These are phyloP conservation scores for Pholis gunnellus DNA, from an alignment of 2,113 vertebrate genomes.

Conservation along the genomic window DNA sequence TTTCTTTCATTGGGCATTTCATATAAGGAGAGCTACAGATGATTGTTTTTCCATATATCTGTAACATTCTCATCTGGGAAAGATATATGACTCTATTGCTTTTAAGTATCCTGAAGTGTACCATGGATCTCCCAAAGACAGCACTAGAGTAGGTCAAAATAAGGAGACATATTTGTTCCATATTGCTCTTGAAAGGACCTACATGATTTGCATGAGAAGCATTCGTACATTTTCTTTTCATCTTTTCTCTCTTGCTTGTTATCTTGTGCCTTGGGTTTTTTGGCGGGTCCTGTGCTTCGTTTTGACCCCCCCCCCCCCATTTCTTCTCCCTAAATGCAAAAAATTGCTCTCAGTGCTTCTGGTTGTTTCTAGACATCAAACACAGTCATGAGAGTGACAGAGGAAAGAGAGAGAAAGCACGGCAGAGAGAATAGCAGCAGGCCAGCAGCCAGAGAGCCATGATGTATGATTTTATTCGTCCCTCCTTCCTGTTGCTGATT, in stretches of 20 bases:
- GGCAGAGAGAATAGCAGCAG: slow-evolving; percentile 48
- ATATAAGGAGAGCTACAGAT: neutral
- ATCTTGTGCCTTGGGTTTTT: slow-evolving; percentile 4
- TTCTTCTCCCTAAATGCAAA: slow-evolving; percentile 35
- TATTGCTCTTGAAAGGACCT: neutral
- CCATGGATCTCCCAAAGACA: slow-evolving; percentile 1
- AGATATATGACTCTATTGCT: neutral
- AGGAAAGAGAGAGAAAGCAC: slow-evolving; percentile 19
- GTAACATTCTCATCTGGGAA: neutral
- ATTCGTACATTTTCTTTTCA: neutral
- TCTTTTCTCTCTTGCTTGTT: neutral
- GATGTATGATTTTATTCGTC: slow-evolving; percentile 78
- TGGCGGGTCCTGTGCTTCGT: neutral
- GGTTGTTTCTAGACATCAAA: slow-evolving; percentile 69
- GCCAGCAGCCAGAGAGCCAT: slow-evolving; percentile 58
- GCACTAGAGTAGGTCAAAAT: neutral
- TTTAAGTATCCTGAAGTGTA: neutral
- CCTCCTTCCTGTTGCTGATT: slow-evolving; percentile 81
- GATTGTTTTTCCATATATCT: neutral
- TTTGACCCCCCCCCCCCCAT: neutral
- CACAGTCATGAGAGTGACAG: slow-evolving; percentile 14
- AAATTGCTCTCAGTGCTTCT: slow-evolving; percentile 29
- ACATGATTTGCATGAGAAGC: neutral
- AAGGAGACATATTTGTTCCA: slow-evolving; percentile 11
- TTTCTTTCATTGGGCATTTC: slow-evolving; percentile 11